phyloP scores from a whole-genome alignment of 2,113 vertebrate species.

The Pollimyrus isidori region DNA sequence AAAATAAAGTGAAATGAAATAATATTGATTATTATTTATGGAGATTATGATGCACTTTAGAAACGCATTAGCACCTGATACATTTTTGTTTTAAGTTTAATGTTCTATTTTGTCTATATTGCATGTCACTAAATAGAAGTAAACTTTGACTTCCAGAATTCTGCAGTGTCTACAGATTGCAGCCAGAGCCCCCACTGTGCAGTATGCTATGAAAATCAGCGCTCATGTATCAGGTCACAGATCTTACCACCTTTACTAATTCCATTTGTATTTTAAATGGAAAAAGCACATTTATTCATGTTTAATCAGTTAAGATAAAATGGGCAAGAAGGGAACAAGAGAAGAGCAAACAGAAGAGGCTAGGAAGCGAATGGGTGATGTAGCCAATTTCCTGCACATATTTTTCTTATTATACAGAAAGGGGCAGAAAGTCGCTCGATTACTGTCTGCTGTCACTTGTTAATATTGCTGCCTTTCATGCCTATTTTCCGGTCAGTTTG shows the following conservation, averaged over 20 bases:
- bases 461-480: conserved; percentile 78
- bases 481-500: conserved; percentile 69
- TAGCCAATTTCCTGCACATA: conserved; percentile 69
- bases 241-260: not conserved
- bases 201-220: not conserved
- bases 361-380: conserved; percentile 15
- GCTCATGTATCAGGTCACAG: not conserved
- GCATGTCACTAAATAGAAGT: not conserved
- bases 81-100: not conserved
- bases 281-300: not conserved
- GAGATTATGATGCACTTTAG: not conserved
- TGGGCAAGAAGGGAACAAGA: not conserved
- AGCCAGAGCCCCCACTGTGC: not conserved
- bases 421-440: conserved; percentile 65
- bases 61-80: not conserved
- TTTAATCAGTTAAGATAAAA: conserved; percentile 30
- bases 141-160: not conserved
- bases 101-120: not conserved
- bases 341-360: conserved; percentile 12
- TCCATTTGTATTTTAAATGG: not conserved
- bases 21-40: not conserved
- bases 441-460: conserved; percentile 66
- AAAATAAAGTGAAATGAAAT: not conserved
- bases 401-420: conserved; percentile 68
- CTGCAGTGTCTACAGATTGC: not conserved